Base-by-base conservation (phyloP, 2,888 invertebrate species). In the Schizaphis graminum region DNA sequence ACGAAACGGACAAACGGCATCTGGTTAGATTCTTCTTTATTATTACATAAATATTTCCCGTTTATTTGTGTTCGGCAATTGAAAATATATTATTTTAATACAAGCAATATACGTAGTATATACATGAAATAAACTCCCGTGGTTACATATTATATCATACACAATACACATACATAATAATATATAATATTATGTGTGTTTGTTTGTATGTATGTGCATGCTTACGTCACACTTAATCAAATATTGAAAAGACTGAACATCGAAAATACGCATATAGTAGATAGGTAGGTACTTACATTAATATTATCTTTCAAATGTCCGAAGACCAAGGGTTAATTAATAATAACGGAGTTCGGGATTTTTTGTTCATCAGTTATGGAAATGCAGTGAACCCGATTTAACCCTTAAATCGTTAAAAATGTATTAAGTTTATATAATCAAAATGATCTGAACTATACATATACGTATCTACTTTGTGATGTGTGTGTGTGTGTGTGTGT, bases 1-100 rank as follows among this genome's bases (percentile, higher is more conserved):
- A 90, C 93, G 93, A 94, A 94, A 94, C 61, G 49, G 61, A 61
- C 90, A 86, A 90, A 90, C 85, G 85, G 57, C 57, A 44, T 93
- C 57, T 47, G 57, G 85, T 93, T 57, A 21, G 85, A 90, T 86
- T 85, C 90, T 90, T 94, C 90, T 94, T 90, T 93, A 57, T 56
- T n/a, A 89, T 89, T 41, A 91, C 21, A 56, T 35, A 84, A 56
- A 56, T 89, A 61, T 94, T 85, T 94, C 90, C 85, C 61, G 90
- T 84, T 90, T 61, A 86, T 90, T 93, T 93, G 77, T 93, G 49
- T 84, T 57, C 84, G 16, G 35, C 44, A 56, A 56, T 87, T 92
- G 41, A 56, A 87, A 92, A 92, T 53, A 92, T 35, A 35, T 41
- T 84, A 35, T 92, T 87, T 35, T 67, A 87, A 41, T 86, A 89